Percentiles rank a stretch among this genome's conserved stretches.
Conservation (phyloP, 2,888 invertebrate species). For the Drosophila melanosoma region DNA sequence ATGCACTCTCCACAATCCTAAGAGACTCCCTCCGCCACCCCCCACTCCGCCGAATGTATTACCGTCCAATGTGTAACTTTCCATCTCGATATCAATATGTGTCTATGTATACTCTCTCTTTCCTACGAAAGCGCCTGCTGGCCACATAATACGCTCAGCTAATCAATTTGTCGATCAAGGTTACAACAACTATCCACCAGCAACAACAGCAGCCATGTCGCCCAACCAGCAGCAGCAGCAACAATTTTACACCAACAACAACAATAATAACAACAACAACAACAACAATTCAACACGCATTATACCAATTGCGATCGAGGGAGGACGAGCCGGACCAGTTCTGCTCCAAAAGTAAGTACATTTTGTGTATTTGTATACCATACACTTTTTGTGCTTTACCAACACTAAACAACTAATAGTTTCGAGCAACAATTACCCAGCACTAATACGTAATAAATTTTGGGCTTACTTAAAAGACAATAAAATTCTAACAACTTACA, state of each 20-base stretch:
- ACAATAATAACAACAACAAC: conserved; percentile 14
- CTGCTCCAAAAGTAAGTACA: conserved; percentile 84
- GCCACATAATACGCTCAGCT: conserved; percentile 84
- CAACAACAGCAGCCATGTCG: conserved; percentile 82
- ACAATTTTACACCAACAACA: conserved; percentile 26
- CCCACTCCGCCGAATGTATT: conserved; percentile 24
- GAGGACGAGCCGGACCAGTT: conserved; percentile 83
- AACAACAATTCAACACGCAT: conserved; percentile 85
- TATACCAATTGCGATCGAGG: conserved; percentile 88
- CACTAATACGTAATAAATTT: conserved; percentile 72
- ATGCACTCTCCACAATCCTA: conserved; percentile 52
- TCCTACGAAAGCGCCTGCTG: conserved; percentile 81
- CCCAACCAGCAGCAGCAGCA: conserved; percentile 70
- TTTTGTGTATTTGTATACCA: conserved; percentile 3
- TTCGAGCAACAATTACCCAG: conserved; percentile 35
- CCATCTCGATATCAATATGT: conserved; percentile 69
- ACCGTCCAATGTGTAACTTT: conserved; percentile 66
- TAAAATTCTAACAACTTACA: conserved; percentile 44
- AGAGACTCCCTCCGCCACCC: conserved; percentile 9
- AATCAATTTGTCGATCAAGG: conserved; percentile 86
- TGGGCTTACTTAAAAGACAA: conserved; percentile 61
- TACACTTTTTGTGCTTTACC: conserved; percentile 61
- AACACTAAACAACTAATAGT: conserved; percentile 50
- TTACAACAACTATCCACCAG: conserved; percentile 82
- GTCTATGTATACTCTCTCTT: conserved; percentile 80